These are phyloP conservation scores for Phoenicopterus ruber DNA, from an alignment of 2,113 vertebrate species.

Conservation along the genomic window DNA sequence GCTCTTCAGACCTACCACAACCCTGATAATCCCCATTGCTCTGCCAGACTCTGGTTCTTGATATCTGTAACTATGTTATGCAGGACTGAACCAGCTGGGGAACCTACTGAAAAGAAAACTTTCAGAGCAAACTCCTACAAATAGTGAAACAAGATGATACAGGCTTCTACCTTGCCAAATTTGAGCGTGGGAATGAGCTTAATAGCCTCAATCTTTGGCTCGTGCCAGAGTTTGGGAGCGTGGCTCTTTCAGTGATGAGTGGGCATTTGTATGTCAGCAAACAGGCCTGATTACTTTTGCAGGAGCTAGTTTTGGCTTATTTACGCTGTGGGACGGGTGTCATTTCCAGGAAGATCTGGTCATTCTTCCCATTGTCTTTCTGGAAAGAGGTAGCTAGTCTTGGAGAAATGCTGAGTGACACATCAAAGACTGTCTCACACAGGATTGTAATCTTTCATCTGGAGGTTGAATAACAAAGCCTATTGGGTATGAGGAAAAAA, in stretches of 20 bases:
- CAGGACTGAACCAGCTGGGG: background rate
- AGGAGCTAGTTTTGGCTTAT: background rate
- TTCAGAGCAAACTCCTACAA: background rate
- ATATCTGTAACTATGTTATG: background rate
- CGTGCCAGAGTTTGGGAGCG: background rate
- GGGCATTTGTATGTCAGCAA: background rate
- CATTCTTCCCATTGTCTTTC: slow-evolving; percentile 13
- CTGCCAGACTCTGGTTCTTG: background rate
- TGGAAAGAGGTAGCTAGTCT: background rate
- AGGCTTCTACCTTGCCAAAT: background rate
- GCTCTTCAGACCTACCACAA: background rate
- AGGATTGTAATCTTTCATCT: background rate
- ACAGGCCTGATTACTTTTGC: background rate
- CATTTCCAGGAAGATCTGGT: slow-evolving; percentile 45
- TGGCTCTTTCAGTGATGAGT: background rate
- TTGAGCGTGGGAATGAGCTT: background rate
- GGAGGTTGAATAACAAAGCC: background rate
- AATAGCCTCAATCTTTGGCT: background rate
- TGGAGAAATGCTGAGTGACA: background rate
- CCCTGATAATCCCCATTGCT: background rate
- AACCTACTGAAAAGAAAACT: background rate
- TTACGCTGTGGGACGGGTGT: background rate
- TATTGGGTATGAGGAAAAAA: background rate
- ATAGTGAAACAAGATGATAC: background rate
- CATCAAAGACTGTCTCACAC: background rate